Evolutionary conservation across 1,140 invertebrate genomes (phyloP).

Genomic region (Leucophenga varia): DNA sequence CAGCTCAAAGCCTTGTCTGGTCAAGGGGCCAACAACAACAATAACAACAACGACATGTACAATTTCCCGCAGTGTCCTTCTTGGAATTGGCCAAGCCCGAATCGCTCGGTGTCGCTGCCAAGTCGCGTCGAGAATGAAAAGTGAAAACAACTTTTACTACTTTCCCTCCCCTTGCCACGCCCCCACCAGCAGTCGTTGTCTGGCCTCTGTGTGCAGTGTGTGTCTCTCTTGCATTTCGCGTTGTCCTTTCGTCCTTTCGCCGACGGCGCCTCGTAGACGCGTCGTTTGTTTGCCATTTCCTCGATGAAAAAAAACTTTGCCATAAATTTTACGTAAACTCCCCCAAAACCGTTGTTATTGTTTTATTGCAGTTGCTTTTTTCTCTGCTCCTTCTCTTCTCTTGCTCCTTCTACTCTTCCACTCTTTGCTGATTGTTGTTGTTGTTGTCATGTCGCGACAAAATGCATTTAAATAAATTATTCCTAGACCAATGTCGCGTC

Average conservation of each 20-base stretch:
- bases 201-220: conserved; percentile 16
- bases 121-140: conserved; percentile 30
- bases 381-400: too few species aligned
- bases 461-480: conserved; percentile 56
- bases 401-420: too few species aligned
- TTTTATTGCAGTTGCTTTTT: conserved; percentile 8
- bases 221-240: conserved; percentile 26
- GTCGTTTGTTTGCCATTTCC: conserved; percentile 51
- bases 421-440: too few species aligned
- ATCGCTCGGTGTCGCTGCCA: conserved; percentile 2
- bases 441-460: conserved; percentile 42
- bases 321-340: conserved; percentile 36
- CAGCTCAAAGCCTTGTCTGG: conserved; percentile 3
- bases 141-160: conserved; percentile 55
- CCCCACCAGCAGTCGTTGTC: not conserved
- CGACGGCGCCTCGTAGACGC: conserved; percentile 32
- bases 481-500: conserved; percentile 49
- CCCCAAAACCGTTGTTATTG: conserved; percentile 25
- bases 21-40: conserved; percentile 10
- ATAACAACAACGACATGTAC: conserved; percentile 12
- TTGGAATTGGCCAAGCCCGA: conserved; percentile 33
- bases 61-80: conserved; percentile 29
- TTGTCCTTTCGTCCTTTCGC: conserved; percentile 21
- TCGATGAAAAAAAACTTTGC: conserved; percentile 40
- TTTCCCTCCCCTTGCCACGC: conserved; percentile 1